Evolutionary conservation across 2,113 vertebrate genomes (phyloP), one percentile per base, ranked within the genome.

Genomic region (Centropus bengalensis): DNA sequence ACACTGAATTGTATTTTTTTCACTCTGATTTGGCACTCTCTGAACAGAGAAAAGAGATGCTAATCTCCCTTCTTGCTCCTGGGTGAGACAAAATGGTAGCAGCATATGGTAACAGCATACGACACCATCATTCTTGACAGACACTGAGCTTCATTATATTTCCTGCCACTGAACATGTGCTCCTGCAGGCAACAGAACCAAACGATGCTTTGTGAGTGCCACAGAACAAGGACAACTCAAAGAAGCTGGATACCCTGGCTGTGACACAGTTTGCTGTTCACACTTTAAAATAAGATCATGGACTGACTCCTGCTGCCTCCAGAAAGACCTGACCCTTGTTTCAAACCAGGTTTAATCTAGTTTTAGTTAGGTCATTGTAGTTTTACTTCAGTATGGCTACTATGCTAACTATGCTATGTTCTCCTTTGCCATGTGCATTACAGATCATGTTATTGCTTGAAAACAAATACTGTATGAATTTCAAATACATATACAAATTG

Each of bases 151-250:
- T 54, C 20, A 36, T 44, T 74, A 8, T 28, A 77, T 58, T 88
- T 77, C 21, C 18, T 62, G 11, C 18, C n/a, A 62, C 64, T 58
- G 42, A 74, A 33, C 0, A 0, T 8, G 32, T 81, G 51, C 42
- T 66, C 88, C 45, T 54, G 45, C 59, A 62, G 38, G 28, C n/a
- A 80, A 73, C n/a, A 68, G 74, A 95, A 64, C 24, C 12, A 80
- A 49, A 36, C 36, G 70, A 51, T 62, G 45, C 40, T 76, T 74
- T 76, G 6, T 3, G 7, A 90, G 47, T 42, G 32, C 20, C 55
- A 75, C 27, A 81, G 40, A 86, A 86, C 17, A 81, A 91, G 8
- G 6, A 74, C 24, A 88, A 45, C 30, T 42, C 20, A 28, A 51
- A 56, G 45, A 68, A 68, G 33, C 30, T 69, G 51, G 27, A 49